These are phyloP conservation scores for Acrobasis suavella DNA, from an alignment of 2,888 invertebrate species.

Conservation along the genomic window DNA sequence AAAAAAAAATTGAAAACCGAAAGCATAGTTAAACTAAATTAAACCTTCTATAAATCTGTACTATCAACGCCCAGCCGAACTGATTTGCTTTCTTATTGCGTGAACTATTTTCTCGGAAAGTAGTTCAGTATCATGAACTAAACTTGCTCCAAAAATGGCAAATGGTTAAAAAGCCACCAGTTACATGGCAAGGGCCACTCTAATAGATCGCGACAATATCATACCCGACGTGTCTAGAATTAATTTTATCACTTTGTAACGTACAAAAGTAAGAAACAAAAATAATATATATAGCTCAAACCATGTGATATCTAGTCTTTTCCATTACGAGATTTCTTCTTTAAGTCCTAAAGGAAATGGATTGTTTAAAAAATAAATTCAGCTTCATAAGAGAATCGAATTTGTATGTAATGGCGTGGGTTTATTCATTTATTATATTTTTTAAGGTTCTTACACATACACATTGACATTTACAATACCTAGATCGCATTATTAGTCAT, in stretches of 20 bases:
- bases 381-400: not conserved
- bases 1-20: too few species aligned
- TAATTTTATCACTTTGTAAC: constrained; percentile 31
- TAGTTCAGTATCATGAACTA: too few species aligned
- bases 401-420: constrained; percentile 6
- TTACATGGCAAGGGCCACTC: too few species aligned
- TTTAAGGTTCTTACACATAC: constrained; percentile 18
- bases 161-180: too few species aligned
- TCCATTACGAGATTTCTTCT: constrained; percentile 53
- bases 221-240: constrained; percentile 36
- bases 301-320: constrained; percentile 82
- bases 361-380: not conserved
- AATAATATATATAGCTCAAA: constrained; percentile 73
- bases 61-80: too few species aligned
- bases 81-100: too few species aligned
- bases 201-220: constrained; percentile 8
- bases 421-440: constrained; percentile 1
- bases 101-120: too few species aligned
- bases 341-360: constrained; percentile 36
- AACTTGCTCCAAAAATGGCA: too few species aligned
- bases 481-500: constrained; percentile 34
- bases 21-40: too few species aligned
- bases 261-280: constrained; percentile 46
- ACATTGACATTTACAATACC: constrained; percentile 31
- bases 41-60: too few species aligned